phyloP scores from a whole-genome alignment of 2,797 vertebrate species.

The Tamandua tetradactyla region DNA sequence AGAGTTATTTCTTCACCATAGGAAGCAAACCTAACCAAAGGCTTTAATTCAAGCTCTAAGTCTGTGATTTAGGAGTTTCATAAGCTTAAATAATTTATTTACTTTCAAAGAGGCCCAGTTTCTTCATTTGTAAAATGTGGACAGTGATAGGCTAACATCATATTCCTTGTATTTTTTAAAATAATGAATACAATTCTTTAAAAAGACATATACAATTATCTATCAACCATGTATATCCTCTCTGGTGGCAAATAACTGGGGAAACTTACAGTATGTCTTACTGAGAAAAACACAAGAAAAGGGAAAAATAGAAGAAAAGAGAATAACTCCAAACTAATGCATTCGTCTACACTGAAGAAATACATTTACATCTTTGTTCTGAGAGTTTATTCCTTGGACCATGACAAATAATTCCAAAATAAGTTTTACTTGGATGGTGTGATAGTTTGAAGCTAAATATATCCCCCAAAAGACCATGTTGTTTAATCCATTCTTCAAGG shows the following conservation, averaged over 20 bases:
- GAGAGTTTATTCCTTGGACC: background rate
- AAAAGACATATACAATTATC: background rate
- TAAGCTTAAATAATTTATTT: background rate
- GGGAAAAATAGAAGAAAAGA: background rate
- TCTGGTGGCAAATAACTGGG: background rate
- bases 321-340: background rate
- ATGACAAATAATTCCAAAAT: background rate
- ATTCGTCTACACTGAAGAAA: background rate
- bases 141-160: background rate
- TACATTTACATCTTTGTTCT: background rate
- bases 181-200: background rate
- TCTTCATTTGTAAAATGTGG: background rate
- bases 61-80: background rate
- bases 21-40: background rate
- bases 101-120: background rate
- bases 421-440: background rate
- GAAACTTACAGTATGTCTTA: background rate
- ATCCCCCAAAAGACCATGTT: too few species aligned
- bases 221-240: background rate
- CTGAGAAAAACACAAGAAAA: background rate
- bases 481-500: too few species aligned
- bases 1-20: background rate
- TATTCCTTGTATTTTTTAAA: background rate
- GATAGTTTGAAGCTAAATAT: too few species aligned
- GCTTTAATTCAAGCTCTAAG: background rate